Evolutionary conservation across 2,797 vertebrate species (phyloP).

Genomic region (Scolopax bukidnonensis): DNA sequence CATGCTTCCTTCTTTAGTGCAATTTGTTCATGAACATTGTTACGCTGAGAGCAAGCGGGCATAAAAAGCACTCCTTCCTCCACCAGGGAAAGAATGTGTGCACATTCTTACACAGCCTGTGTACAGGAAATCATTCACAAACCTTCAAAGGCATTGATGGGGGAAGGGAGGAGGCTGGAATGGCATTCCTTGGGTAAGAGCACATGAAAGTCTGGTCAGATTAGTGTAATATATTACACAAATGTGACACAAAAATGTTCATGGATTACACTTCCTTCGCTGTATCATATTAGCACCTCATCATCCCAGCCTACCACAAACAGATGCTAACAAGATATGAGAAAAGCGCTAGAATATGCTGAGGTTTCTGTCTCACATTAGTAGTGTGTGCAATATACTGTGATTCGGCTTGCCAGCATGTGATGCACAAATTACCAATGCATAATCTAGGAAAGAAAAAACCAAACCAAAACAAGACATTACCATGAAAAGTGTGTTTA

Average conservation of each 20-base stretch:
- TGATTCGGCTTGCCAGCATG: neutral
- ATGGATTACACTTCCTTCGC: conserved; percentile 61
- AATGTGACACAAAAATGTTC: conserved; percentile 64
- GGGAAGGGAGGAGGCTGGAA: conserved; percentile 44
- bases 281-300: conserved; percentile 76
- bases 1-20: conserved; percentile 20
- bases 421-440: neutral
- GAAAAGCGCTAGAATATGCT: neutral
- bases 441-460: conserved; percentile 11
- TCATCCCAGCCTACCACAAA: conserved; percentile 58
- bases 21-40: conserved; percentile 35
- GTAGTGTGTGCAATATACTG: neutral
- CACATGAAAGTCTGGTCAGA: conserved; percentile 66
- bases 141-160: conserved; percentile 59
- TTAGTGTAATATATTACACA: conserved; percentile 63
- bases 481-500: neutral
- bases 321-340: conserved; percentile 64
- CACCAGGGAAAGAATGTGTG: neutral
- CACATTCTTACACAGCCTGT: conserved; percentile 3
- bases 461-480: neutral
- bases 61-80: neutral
- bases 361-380: conserved; percentile 65
- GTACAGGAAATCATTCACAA: conserved; percentile 61
- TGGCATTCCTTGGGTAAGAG: conserved; percentile 49
- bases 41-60: neutral